Conservation (phyloP, 2,797 vertebrate genomes). For the Antrozous pallidus region DNA sequence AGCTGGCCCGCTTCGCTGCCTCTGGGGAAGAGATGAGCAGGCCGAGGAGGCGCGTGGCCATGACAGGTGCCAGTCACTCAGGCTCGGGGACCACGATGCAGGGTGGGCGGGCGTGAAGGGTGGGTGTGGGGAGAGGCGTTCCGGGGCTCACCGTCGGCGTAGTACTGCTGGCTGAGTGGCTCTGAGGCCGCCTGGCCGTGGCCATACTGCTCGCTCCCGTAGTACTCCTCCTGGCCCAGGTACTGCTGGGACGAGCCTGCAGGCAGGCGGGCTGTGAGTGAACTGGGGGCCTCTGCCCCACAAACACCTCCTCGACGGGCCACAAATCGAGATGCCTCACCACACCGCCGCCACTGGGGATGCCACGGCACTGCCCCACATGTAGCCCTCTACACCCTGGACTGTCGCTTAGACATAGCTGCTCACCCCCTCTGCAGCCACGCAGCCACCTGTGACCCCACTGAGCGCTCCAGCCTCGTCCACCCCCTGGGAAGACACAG, state of each 20-base stretch:
- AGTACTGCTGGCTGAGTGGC: slow-evolving; percentile 95
- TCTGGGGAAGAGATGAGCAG: not conserved
- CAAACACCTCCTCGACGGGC: fast-evolving
- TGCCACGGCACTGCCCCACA: not conserved
- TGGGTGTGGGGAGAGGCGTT: not conserved
- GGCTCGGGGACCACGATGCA: fast-evolving
- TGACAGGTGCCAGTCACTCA: fast-evolving
- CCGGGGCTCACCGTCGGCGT: slow-evolving; percentile 89
- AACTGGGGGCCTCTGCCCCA: not conserved
- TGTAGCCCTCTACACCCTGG: not conserved
- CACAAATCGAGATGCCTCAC: not conserved
- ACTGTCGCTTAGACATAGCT: fast-evolving
- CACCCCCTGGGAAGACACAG: not conserved
- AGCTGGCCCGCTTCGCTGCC: not conserved
- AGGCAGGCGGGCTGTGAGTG: slow-evolving; percentile 44
- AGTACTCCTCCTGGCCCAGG: slow-evolving; percentile 96
- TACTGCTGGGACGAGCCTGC: slow-evolving; percentile 95
- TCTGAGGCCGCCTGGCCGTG: slow-evolving; percentile 92
- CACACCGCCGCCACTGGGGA: not conserved
- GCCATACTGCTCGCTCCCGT: slow-evolving; percentile 93
- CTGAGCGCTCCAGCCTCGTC: not conserved
- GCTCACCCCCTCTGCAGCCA: fast-evolving
- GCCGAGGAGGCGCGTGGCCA: fast-evolving
- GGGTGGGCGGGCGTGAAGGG: fast-evolving
- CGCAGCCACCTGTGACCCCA: fast-evolving